Percentiles rank a stretch among this genome's conserved stretches.
phyloP scores from a whole-genome alignment of 2,888 invertebrate species.

The Molorchus minor region DNA sequence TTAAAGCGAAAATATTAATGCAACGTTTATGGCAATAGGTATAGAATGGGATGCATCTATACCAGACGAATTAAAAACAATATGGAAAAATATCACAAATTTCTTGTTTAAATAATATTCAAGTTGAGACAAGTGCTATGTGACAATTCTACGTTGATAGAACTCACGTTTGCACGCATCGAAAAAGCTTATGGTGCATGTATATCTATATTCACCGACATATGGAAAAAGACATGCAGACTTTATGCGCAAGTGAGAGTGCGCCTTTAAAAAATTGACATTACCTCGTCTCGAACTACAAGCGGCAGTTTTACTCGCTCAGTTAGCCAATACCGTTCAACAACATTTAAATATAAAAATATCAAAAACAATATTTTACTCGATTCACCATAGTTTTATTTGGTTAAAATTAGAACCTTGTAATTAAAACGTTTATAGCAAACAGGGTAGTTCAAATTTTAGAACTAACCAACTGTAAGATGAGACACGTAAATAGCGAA shows the following conservation, averaged over 20 bases:
- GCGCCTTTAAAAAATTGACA: slow-evolving; percentile 31
- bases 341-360: slow-evolving; percentile 7
- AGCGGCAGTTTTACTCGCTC: slow-evolving; percentile 24
- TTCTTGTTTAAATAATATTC: neutral
- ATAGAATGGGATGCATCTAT: slow-evolving; percentile 14
- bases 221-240: neutral
- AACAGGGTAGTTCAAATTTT: slow-evolving; percentile 14
- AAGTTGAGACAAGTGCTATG: slow-evolving; percentile 5
- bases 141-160: neutral
- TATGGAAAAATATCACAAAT: slow-evolving; percentile 3
- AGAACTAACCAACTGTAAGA: neutral
- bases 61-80: neutral
- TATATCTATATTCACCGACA: neutral
- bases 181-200: slow-evolving; percentile 1
- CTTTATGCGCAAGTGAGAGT: slow-evolving; percentile 20
- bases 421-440: slow-evolving; percentile 26
- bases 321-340: slow-evolving; percentile 24
- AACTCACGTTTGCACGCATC: slow-evolving; percentile 6
- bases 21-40: slow-evolving; percentile 7
- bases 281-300: slow-evolving; percentile 32
- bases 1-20: slow-evolving; percentile 15
- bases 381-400: slow-evolving; percentile 30
- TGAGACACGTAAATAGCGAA: slow-evolving; percentile 3
- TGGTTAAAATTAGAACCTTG: slow-evolving; percentile 29
- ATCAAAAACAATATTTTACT: slow-evolving; percentile 13